Conservation (phyloP, 2,888 invertebrate genomes). For the Rhorus exstirpatorius region DNA sequence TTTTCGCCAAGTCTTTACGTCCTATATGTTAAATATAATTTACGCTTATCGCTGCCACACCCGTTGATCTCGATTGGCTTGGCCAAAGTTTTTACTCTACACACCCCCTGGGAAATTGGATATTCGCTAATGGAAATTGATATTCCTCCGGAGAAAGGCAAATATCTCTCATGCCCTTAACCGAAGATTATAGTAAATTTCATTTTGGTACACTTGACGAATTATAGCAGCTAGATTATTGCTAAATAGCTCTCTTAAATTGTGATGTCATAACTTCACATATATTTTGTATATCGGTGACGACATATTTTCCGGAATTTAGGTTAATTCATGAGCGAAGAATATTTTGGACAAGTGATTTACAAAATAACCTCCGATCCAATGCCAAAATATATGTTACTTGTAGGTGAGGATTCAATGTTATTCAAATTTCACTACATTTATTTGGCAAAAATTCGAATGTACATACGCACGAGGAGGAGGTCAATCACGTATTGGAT, state of each 20-base stretch:
- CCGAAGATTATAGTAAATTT: background rate
- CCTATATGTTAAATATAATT: constrained; percentile 82
- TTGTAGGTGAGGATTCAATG: too few relatives aligned
- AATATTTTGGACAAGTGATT: too few relatives aligned
- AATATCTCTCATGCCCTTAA: constrained; percentile 20
- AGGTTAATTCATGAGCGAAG: too few relatives aligned
- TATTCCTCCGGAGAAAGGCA: constrained; percentile 64
- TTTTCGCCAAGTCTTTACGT: constrained; percentile 78
- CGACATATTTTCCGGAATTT: background rate
- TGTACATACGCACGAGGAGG: constrained; percentile 1
- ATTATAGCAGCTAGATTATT: constrained; percentile 2
- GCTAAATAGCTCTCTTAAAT: background rate
- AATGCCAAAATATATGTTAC: too few relatives aligned
- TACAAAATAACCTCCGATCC: too few relatives aligned
- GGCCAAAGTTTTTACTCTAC: constrained; percentile 71
- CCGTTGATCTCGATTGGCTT: constrained; percentile 61
- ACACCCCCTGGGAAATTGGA: constrained; percentile 78
- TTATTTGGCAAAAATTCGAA: constrained; percentile 8
- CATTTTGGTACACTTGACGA: background rate
- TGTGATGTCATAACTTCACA: background rate
- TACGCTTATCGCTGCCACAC: constrained; percentile 78
- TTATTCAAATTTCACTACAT: too few relatives aligned
- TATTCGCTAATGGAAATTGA: constrained; percentile 81
- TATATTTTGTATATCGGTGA: background rate
- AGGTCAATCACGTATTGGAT: background rate